phyloP scores from a whole-genome alignment of 2,888 invertebrate species.

The Orchesella flavescens region DNA sequence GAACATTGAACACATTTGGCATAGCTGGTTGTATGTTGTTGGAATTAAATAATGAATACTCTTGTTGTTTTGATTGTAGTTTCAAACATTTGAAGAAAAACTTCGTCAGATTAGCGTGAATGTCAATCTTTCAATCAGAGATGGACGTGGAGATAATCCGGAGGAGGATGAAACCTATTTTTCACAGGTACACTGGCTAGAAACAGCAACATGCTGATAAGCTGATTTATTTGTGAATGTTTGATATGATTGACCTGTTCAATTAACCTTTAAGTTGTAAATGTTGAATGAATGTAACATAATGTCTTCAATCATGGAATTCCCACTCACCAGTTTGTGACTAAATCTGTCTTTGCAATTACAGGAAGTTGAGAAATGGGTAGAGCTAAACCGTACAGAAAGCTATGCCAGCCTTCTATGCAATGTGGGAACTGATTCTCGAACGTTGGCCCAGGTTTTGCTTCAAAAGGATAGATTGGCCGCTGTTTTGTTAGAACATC shows the following conservation, averaged over 20 bases:
- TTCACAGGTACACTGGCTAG: constrained; percentile 73
- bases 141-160: constrained; percentile 79
- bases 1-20: no score
- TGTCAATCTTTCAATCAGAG: constrained; percentile 87
- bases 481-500: constrained; percentile 82
- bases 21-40: not conserved
- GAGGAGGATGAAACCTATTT: constrained; percentile 86
- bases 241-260: no score
- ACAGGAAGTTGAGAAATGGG: constrained; percentile 90
- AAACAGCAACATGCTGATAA: not conserved
- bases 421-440: constrained; percentile 83
- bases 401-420: constrained; percentile 85
- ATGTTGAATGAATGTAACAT: no score
- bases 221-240: no score
- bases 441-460: constrained; percentile 87
- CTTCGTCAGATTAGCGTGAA: constrained; percentile 89
- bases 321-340: no score
- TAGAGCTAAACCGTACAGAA: constrained; percentile 88
- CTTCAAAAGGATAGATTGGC: constrained; percentile 86
- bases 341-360: not conserved
- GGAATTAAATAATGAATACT: not conserved
- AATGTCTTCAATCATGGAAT: no score
- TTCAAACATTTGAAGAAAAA: constrained; percentile 89
- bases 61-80: constrained; percentile 77
- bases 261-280: no score